Evolutionary conservation across 2,797 vertebrate species (phyloP), one percentile per base, ranked within the genome.

Genomic region (Melanotaenia trifasciata): DNA sequence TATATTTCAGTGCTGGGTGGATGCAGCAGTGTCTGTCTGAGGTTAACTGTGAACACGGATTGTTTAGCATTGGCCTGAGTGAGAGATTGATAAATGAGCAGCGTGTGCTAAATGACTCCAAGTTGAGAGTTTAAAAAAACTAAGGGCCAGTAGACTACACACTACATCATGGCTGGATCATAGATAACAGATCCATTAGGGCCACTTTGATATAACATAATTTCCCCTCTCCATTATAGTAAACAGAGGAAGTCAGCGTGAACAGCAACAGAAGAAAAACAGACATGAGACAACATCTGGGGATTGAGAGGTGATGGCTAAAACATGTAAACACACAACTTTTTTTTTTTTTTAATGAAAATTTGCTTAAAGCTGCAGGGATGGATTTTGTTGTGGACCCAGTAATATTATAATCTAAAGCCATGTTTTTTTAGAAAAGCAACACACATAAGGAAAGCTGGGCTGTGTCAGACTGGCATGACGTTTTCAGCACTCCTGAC

Each of bases 101-200:
- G 61, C 28, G 54, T 33, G 51, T 61, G 64, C 64, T 43, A 58
- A 86, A 78, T 47, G 22, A 72, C 64, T 71, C 36, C 0, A 50
- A 67, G 74, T 54, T 78, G 32, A 73, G 70, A 28, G 63, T 69
- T 77, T 69, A 30, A 70, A 69, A 72, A 78, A 3, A 45, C 43
- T 61, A 74, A 65, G 5, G 74, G 69, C 65, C 30, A 2, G 53
- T 63, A 66, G 65, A 68, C 60, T 70, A 30, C 73, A 40, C n/a
- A 13, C 18, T 13, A 26, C 70, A 83, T 87, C 73, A 26, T 66
- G 60, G 22, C 11, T 67, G 77, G 85, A 87, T 83, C 73, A 76
- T 30, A 81, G 87, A 90, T 90, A 87, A 79, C 67, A 72, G 60
- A 76, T 80, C 83, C 87, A 89, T 90, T 89, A 87, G 80, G 80